A percentile compares a stretch with the other conserved stretches of the same genome.
Evolutionary conservation across 2,888 invertebrate species (phyloP).

Genomic region (Drosophila fulvimacula): DNA sequence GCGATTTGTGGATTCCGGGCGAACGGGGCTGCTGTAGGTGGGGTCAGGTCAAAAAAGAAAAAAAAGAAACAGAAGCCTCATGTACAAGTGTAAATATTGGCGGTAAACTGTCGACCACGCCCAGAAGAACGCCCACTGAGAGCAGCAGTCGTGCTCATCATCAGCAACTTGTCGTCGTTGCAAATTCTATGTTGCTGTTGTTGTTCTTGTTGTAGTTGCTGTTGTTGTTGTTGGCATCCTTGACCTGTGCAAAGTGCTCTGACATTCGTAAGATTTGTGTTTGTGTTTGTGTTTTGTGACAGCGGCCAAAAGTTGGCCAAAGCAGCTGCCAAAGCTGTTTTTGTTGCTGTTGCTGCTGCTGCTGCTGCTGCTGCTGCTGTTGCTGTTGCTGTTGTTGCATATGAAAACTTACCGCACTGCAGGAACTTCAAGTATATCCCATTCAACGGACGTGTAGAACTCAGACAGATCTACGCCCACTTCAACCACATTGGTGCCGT

Average conservation of each 20-base stretch:
- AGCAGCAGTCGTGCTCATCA: constrained; percentile 32
- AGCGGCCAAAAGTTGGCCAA: constrained; percentile 75
- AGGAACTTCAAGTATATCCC: constrained; percentile 99
- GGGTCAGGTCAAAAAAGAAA: constrained; percentile 25
- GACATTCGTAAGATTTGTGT: constrained; percentile 72
- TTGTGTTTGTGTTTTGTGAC: constrained; percentile 77
- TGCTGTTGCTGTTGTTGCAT: constrained; percentile 25
- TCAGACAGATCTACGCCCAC: constrained; percentile 98
- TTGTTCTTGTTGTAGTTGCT: constrained; percentile 15
- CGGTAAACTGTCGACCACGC: constrained; percentile 45
- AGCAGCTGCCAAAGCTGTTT: constrained; percentile 67
- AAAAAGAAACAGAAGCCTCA: constrained; percentile 38
- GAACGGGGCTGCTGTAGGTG: no score
- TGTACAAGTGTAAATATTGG: constrained; percentile 64
- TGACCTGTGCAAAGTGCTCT: constrained; percentile 65
- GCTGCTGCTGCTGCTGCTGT: constrained; percentile 13
- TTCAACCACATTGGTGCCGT: constrained; percentile 94
- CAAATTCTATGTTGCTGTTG: constrained; percentile 16
- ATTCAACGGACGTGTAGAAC: constrained; percentile 99
- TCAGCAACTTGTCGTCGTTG: constrained; percentile 49
- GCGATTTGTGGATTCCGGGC: constrained; percentile 14
- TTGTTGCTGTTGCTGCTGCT: constrained; percentile 22
- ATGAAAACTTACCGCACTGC: constrained; percentile 90
- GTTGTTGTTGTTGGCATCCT: constrained; percentile 60
- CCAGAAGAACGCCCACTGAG: constrained; percentile 24